These are phyloP conservation scores for Polydrusus pterygomalis DNA, from an alignment of 2,888 invertebrate genomes.

Conservation along the genomic window DNA sequence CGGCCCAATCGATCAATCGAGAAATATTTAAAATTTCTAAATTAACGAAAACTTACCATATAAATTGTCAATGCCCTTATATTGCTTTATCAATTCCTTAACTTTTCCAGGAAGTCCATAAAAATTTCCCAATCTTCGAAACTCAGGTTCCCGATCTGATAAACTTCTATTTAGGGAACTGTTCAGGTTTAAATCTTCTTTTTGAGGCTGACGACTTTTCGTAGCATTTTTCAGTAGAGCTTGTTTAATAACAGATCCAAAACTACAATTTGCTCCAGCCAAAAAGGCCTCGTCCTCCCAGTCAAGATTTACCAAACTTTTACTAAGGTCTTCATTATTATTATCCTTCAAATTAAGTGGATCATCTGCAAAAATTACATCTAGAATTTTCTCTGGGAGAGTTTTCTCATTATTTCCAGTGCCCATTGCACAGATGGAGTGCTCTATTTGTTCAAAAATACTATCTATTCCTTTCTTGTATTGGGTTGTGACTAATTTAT, in stretches of 20 bases:
- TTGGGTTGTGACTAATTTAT: slow-evolving; percentile 57
- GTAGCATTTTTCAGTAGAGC: slow-evolving; percentile 66
- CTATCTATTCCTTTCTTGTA: slow-evolving; percentile 70
- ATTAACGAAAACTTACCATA: slow-evolving; percentile 79
- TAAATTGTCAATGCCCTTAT: slow-evolving; percentile 86
- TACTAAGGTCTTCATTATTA: slow-evolving; percentile 34
- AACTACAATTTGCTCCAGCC: slow-evolving; percentile 61
- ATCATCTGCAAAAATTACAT: slow-evolving; percentile 62
- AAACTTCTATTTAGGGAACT: slow-evolving; percentile 54
- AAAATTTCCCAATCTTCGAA: slow-evolving; percentile 74
- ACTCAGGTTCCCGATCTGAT: slow-evolving; percentile 51
- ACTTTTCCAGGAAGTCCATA: slow-evolving; percentile 87
- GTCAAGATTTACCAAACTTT: slow-evolving; percentile 33
- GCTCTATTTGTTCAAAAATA: slow-evolving; percentile 74
- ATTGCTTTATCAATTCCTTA: slow-evolving; percentile 81
- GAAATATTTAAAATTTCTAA: not conserved
- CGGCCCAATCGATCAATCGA: too few species aligned
- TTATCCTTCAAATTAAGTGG: slow-evolving; percentile 57
- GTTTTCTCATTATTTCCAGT: slow-evolving; percentile 54
- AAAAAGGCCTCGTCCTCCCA: slow-evolving; percentile 57
- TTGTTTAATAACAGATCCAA: slow-evolving; percentile 64
- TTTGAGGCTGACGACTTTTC: slow-evolving; percentile 58
- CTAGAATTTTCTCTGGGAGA: slow-evolving; percentile 61
- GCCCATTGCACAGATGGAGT: slow-evolving; percentile 73
- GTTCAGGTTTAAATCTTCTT: slow-evolving; percentile 39